These are phyloP conservation scores for Selenia dentaria DNA, from an alignment of 2,888 invertebrate genomes.

Conservation along the genomic window DNA sequence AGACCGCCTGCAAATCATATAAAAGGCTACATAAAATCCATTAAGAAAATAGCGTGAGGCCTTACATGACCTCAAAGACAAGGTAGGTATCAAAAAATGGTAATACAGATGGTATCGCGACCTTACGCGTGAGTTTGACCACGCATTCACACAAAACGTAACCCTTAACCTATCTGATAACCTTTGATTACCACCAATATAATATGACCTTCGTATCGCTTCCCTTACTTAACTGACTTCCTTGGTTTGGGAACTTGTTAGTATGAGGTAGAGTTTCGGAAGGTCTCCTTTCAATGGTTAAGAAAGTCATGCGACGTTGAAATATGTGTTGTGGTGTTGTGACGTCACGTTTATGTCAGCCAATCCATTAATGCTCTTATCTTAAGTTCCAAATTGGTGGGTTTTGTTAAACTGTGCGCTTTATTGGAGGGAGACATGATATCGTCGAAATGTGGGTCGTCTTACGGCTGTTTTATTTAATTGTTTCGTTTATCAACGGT, in stretches of 20 bases:
- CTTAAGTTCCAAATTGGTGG: constrained; percentile 79
- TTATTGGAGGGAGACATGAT: constrained; percentile 72
- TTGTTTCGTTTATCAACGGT: background rate
- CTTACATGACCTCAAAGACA: constrained; percentile 78
- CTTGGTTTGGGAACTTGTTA: background rate
- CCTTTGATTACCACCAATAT: constrained; percentile 49
- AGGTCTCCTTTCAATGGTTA: constrained; percentile 49
- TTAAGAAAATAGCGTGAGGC: constrained; percentile 68
- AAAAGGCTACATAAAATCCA: too few species aligned
- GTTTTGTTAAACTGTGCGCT: constrained; percentile 57
- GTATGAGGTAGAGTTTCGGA: constrained; percentile 7
- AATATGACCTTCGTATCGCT: constrained; percentile 39
- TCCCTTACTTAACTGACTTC: constrained; percentile 1
- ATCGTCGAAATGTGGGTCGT: constrained; percentile 28
- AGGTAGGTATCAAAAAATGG: constrained; percentile 67
- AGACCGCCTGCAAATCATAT: too few species aligned
- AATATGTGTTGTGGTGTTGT: constrained; percentile 80
- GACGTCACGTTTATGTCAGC: constrained; percentile 83
- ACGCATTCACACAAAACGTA: constrained; percentile 76
- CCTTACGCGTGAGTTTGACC: constrained; percentile 75
- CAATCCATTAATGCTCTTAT: constrained; percentile 83
- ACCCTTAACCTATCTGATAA: constrained; percentile 81
- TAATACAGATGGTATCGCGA: constrained; percentile 74
- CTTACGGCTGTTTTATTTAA: background rate
- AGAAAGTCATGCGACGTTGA: constrained; percentile 71